These are phyloP conservation scores for Echinometra lucunter DNA, from an alignment of 53 echinoderm and acorn worm genomes.

Conservation along the genomic window DNA sequence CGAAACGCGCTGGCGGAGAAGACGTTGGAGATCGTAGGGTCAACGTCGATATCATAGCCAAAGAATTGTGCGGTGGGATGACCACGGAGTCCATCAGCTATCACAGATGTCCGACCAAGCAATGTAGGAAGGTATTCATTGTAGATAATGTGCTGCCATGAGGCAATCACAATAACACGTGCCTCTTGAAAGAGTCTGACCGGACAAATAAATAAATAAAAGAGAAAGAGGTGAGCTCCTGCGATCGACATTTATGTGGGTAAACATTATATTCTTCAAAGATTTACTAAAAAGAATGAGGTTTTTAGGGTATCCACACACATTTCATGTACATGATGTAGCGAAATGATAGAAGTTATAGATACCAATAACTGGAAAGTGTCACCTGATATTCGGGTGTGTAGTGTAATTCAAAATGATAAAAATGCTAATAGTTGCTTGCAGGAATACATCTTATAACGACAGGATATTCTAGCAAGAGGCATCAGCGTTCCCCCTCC, in stretches of 20 bases:
- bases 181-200: slow-evolving; percentile 78
- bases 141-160: slow-evolving; percentile 82
- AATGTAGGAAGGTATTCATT: slow-evolving; percentile 84
- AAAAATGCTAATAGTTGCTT: no score
- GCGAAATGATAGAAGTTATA: no score
- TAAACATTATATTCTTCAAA: no score
- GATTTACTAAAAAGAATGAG: neutral
- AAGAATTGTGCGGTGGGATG: slow-evolving; percentile 60
- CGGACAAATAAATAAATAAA: neutral
- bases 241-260: no score
- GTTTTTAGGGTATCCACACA: no score
- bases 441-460: no score
- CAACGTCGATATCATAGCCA: slow-evolving; percentile 72
- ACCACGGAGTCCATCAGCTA: slow-evolving; percentile 49
- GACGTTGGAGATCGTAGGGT: slow-evolving; percentile 77
- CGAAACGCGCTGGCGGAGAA: slow-evolving; percentile 84
- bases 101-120: slow-evolving; percentile 61
- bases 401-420: no score
- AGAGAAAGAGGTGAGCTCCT: neutral
- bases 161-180: slow-evolving; percentile 81
- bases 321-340: no score
- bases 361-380: no score
- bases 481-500: no score
- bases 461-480: no score
- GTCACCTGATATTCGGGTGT: no score